phyloP scores from a whole-genome alignment of 1,140 invertebrate species.

The Pollicipes pollicipes region DNA sequence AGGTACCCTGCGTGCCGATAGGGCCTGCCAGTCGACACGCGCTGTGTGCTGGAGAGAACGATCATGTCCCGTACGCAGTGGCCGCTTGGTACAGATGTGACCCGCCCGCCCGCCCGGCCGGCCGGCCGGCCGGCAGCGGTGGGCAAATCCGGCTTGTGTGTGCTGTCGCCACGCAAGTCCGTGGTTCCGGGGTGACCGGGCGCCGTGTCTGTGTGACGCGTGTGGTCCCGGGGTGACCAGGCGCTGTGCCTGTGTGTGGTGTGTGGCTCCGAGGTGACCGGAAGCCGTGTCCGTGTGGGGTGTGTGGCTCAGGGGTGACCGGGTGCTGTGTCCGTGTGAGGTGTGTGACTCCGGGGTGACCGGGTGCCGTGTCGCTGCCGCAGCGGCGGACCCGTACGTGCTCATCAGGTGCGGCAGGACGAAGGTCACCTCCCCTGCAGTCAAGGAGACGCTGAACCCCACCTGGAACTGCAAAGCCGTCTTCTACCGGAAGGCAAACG shows the following conservation, averaged over 20 bases:
- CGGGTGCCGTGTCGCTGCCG: conserved; percentile 9
- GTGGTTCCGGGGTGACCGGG: too few species aligned
- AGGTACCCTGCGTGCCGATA: too few species aligned
- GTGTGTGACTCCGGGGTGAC: conserved; percentile 7
- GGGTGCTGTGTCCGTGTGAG: conserved; percentile 3
- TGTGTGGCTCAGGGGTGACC: neutral
- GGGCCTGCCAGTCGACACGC: too few species aligned
- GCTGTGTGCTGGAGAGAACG: too few species aligned
- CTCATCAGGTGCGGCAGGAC: conserved; percentile 36
- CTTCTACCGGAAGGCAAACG: conserved; percentile 33
- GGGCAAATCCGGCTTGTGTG: too few species aligned
- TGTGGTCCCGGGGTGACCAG: neutral
- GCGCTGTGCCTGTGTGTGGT: neutral
- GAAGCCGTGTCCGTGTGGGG: neutral
- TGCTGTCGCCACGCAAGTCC: too few species aligned
- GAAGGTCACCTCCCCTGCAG: conserved; percentile 27
- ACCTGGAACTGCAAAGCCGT: conserved; percentile 33
- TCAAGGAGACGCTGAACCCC: conserved; percentile 31
- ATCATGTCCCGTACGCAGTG: too few species aligned
- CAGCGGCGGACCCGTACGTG: conserved; percentile 36
- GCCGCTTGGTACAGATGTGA: too few species aligned
- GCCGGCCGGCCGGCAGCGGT: too few species aligned
- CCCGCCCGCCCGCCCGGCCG: too few species aligned
- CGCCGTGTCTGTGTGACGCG: neutral
- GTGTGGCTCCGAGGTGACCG: neutral